Base-by-base conservation (phyloP, 1,140 invertebrate species). In the Apis dorsata region DNA sequence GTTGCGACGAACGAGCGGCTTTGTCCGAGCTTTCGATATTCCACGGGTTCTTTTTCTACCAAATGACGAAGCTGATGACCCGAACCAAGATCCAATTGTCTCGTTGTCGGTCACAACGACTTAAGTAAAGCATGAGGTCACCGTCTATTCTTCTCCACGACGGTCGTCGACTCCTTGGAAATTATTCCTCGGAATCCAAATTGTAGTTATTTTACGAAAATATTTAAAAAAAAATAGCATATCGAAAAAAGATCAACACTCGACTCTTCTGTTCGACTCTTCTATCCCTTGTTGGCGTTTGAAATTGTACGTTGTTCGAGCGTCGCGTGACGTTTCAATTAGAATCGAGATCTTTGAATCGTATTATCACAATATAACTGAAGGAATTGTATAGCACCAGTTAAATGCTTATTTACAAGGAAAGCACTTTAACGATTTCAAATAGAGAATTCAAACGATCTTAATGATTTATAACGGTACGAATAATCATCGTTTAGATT, bases 121-220 rank as follows among this genome's bases (percentile, higher is more conserved):
- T 91, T 88, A 91, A 90, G 86, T 90, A 90, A 90, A 90, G 88
- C 87, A 90, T 91, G 91, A 91, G 91, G 87, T 91, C 91, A 91
- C 86, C 90, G 79, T 90, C 86, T 91, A 90, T 90, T 90, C 79
- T 85, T 85, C 84, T 88, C 81, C 66, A 17, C 84, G 87, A 90
- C 89, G 88, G 90, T 90, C 90, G 89, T 89, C 90, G 90, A 91
- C 90, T 90, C 86, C 86, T 78, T 66, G 86, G 69, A 88, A 88
- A 87, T 77, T 85, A 69, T 82, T 87, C 72, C 60, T 28, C 79
- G 57, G 59, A 70, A 71, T 79, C 34, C 57, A n/a, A 65, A 69
- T 65, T n/a, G 12, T 28, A 21, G 51, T 24, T 34, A n/a, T 1
- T 53, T 19, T 9, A n/a, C 3, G n/a, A 71, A 60, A 53, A 19